Percentiles rank a stretch among this genome's conserved stretches.
These are phyloP conservation scores for Polymixis lichenea DNA, from an alignment of 2,888 invertebrate species.

Conservation along the genomic window DNA sequence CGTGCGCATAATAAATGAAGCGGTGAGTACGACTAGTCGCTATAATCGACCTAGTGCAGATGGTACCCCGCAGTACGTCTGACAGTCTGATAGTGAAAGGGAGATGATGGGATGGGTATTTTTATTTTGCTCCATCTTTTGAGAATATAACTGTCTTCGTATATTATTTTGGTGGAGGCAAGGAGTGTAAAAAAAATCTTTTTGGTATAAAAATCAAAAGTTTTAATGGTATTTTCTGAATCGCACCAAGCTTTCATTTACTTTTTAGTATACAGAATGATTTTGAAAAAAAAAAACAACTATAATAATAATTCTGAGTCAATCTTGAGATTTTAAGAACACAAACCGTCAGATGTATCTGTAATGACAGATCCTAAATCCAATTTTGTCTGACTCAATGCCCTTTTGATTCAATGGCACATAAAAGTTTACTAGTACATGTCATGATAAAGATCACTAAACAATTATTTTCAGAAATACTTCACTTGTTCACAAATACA, in stretches of 20 bases:
- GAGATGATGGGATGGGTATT: neutral
- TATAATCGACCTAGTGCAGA: neutral
- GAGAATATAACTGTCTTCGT: neutral
- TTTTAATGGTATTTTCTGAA: slow-evolving; percentile 91
- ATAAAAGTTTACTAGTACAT: slow-evolving; percentile 73
- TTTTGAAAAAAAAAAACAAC: slow-evolving; percentile 84
- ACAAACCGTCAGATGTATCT: slow-evolving; percentile 82
- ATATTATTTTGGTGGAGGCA: slow-evolving; percentile 11
- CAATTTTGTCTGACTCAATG: slow-evolving; percentile 89
- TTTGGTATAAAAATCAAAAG: slow-evolving; percentile 91
- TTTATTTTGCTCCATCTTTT: neutral
- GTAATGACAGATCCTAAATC: slow-evolving; percentile 81
- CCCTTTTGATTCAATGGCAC: slow-evolving; percentile 83
- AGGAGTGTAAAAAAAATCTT: slow-evolving; percentile 80
- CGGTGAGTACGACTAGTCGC: neutral
- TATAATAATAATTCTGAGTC: slow-evolving; percentile 87
- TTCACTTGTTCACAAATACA: slow-evolving; percentile 66
- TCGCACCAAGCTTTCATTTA: slow-evolving; percentile 91
- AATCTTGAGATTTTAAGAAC: slow-evolving; percentile 81
- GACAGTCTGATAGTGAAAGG: neutral
- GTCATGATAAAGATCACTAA: slow-evolving; percentile 68
- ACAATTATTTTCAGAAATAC: slow-evolving; percentile 66
- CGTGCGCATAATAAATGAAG: neutral
- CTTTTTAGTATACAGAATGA: slow-evolving; percentile 90
- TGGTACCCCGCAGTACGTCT: neutral